Evolutionary conservation across 2,113 vertebrate genomes (phyloP), one percentile per base, ranked within the genome.

Genomic region (Pavo muticus): DNA sequence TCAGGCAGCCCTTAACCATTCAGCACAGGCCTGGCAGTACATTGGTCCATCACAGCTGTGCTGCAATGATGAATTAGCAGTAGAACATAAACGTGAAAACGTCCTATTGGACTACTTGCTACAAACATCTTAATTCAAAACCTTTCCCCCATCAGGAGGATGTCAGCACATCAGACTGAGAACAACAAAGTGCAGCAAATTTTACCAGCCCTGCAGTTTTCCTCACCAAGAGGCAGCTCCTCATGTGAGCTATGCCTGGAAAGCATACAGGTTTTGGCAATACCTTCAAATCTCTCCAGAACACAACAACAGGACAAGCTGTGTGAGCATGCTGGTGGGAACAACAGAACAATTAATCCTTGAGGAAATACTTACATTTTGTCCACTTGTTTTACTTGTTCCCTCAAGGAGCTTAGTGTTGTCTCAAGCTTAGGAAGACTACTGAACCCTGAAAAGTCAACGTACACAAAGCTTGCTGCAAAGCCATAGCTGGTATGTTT

Each of bases 401-500:
- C 54, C 61, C 70, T 84, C 21, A 39, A 92, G 59, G 67, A 87
- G 57, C 56, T 91, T 1, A 50, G 59, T 48, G 32, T 30, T 87
- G 90, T 91, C 69, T 54, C 12, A 37, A 77, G 47, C 70, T 91
- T 76, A 90, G 61, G 70, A 63, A 69, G 87, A 45, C 50, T 42
- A 32, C 0, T 72, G 73, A 91, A 82, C 67, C 57, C 83, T 82
- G 65, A 54, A 90, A 94, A 89, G 35, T 40, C 52, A 73, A 69
- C 0, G 21, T 67, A 59, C 5, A 2, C 32, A 57, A 91, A 52
- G 84, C 74, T 91, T 70, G 52, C 91, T 81, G 76, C 68, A 84
- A 90, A 90, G 40, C 52, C 44, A 81, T 70, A 50, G 75, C 79
- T 82, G 83, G 32, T 81, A 64, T 25, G 45, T 83, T 79, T 95